A percentile compares a stretch with the other conserved stretches of the same genome.
These are phyloP conservation scores for Sarcophaga subvicina DNA, from an alignment of 2,888 invertebrate species.

Conservation along the genomic window DNA sequence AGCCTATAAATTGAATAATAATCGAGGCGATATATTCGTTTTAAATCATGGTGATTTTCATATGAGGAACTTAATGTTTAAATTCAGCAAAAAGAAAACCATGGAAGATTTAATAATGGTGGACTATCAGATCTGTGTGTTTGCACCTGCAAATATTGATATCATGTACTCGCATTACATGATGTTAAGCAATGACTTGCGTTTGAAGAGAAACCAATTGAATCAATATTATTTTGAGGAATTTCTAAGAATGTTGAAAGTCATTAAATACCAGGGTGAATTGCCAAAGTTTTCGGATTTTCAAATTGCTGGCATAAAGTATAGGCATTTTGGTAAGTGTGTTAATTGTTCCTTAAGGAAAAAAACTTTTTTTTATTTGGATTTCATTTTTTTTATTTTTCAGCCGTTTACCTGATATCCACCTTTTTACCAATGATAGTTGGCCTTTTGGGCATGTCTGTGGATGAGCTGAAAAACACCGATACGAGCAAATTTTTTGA, in stretches of 20 bases:
- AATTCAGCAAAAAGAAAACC: slow-evolving; percentile 48
- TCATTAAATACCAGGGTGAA: slow-evolving; percentile 63
- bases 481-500: slow-evolving; percentile 39
- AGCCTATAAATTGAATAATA: slow-evolving; percentile 29
- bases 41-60: slow-evolving; percentile 78
- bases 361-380: neutral
- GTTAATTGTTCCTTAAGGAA: neutral
- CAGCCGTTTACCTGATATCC: slow-evolving; percentile 27
- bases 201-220: slow-evolving; percentile 58
- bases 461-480: slow-evolving; percentile 39
- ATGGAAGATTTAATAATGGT: slow-evolving; percentile 58
- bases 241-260: slow-evolving; percentile 63
- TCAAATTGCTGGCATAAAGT: slow-evolving; percentile 61
- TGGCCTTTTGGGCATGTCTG: neutral
- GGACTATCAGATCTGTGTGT: slow-evolving; percentile 67
- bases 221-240: slow-evolving; percentile 65
- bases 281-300: slow-evolving; percentile 65
- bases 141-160: slow-evolving; percentile 66
- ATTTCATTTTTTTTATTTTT: neutral
- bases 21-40: slow-evolving; percentile 66
- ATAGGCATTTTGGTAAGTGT: slow-evolving; percentile 64
- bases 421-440: slow-evolving; percentile 21
- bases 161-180: slow-evolving; percentile 61
- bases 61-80: slow-evolving; percentile 76
- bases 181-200: slow-evolving; percentile 57